phyloP scores from a whole-genome alignment of 1,140 invertebrate species.

The Bombus confusus region DNA sequence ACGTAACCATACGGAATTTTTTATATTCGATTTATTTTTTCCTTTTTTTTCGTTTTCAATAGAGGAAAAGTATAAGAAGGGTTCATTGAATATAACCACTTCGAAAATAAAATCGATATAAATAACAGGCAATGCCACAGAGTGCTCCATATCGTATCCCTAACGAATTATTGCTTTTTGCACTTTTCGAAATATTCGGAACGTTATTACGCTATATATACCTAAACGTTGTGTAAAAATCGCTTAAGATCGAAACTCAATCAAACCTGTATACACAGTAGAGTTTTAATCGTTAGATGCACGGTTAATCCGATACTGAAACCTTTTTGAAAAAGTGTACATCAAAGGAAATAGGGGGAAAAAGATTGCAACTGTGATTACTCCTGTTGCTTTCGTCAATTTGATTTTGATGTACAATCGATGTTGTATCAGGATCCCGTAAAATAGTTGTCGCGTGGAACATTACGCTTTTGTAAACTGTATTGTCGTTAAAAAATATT shows the following conservation, averaged over 20 bases:
- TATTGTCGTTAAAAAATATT: conserved; percentile 78
- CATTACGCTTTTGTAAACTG: conserved; percentile 63
- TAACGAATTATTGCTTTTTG: conserved; percentile 74
- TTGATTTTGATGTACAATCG: conserved; percentile 41
- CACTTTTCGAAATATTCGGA: conserved; percentile 66
- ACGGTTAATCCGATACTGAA: conserved; percentile 30
- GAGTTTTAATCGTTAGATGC: neutral
- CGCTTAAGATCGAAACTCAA: conserved; percentile 67
- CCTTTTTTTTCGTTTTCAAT: neutral
- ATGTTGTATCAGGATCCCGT: conserved; percentile 40
- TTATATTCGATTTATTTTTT: neutral
- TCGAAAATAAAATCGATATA: conserved; percentile 6
- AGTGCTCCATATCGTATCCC: conserved; percentile 68
- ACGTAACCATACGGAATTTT: conserved; percentile 18
- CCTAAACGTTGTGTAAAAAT: conserved; percentile 70
- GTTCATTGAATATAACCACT: neutral
- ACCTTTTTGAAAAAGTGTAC: conserved; percentile 25
- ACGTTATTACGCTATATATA: conserved; percentile 58
- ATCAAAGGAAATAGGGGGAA: conserved; percentile 34
- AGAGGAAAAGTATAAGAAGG: neutral
- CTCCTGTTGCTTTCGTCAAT: conserved; percentile 28
- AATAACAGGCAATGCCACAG: conserved; percentile 73
- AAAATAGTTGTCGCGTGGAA: conserved; percentile 61
- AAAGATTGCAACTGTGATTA: conserved; percentile 24
- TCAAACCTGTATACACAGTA: conserved; percentile 51